A percentile compares a stretch with the other conserved stretches of the same genome.
Evolutionary conservation across 2,797 vertebrate genomes (phyloP).

Genomic region (Poeciliopsis turneri): DNA sequence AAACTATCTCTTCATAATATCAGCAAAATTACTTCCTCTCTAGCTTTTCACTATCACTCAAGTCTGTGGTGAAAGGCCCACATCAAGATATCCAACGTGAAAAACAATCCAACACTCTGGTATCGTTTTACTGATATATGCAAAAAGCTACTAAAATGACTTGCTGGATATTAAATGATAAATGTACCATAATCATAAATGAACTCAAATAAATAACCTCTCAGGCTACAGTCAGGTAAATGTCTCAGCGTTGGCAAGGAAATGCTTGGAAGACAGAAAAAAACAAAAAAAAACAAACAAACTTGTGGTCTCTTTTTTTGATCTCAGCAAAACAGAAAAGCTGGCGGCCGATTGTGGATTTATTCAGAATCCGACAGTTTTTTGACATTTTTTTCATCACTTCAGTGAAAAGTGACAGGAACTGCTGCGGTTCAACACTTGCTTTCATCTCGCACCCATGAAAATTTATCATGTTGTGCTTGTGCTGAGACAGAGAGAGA

Average conservation of each 20-base stretch:
- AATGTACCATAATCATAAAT: background rate
- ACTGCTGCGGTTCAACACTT: background rate
- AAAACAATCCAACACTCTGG: background rate
- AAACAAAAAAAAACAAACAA: background rate
- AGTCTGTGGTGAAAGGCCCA: background rate
- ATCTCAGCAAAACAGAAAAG: background rate
- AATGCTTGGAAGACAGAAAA: background rate
- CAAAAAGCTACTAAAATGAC: background rate
- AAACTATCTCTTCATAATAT: background rate
- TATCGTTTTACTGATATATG: background rate
- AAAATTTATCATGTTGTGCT: background rate
- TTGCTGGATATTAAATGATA: background rate
- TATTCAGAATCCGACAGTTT: background rate
- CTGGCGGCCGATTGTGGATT: background rate
- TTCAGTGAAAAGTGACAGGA: background rate
- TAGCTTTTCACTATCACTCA: background rate
- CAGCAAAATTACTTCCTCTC: background rate
- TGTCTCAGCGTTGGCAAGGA: background rate
- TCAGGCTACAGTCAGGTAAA: background rate
- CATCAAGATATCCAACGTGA: background rate
- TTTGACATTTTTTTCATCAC: background rate
- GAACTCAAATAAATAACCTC: background rate
- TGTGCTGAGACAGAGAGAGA: background rate
- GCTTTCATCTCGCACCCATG: background rate
- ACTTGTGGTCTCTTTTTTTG: background rate